A percentile compares a stretch with the other conserved stretches of the same genome.
phyloP scores from a whole-genome alignment of 2,888 invertebrate species.

The Apamea monoglypha region DNA sequence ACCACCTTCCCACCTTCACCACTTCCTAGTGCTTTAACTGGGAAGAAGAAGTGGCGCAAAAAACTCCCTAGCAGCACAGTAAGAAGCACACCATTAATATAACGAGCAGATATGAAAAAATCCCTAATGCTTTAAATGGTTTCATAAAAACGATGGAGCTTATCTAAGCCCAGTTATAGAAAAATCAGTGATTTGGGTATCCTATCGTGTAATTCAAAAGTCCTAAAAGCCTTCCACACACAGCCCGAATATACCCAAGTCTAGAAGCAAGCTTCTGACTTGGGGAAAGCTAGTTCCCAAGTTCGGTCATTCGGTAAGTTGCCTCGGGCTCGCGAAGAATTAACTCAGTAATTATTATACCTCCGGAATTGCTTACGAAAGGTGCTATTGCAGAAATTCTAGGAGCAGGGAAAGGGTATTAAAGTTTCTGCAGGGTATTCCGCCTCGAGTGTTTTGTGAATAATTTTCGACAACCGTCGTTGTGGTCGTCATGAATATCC shows the following conservation, averaged over 20 bases:
- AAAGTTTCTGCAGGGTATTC: conserved; percentile 40
- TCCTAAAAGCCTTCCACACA: background rate
- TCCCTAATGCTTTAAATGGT: background rate
- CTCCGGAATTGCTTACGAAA: conserved; percentile 57
- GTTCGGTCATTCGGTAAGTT: conserved; percentile 68
- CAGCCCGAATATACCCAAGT: background rate
- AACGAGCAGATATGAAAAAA: background rate
- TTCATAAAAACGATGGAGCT: background rate
- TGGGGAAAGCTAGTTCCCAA: conserved; percentile 64
- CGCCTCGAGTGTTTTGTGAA: conserved; percentile 45
- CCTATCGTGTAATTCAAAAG: background rate
- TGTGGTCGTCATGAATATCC: conserved; percentile 42
- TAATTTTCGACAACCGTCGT: conserved; percentile 41
- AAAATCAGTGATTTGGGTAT: background rate
- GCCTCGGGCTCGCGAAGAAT: conserved; percentile 70
- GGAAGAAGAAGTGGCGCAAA: too few species aligned
- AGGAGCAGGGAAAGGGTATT: conserved; percentile 42
- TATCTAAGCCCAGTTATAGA: background rate
- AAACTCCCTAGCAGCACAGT: background rate
- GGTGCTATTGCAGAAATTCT: conserved; percentile 61
- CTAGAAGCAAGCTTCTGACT: conserved; percentile 57
- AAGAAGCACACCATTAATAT: background rate
- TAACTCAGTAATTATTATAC: conserved; percentile 76
- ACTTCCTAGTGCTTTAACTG: background rate
- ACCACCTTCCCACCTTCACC: background rate